phyloP scores from a whole-genome alignment of 2,113 vertebrate species.

The Hiodon tergisus region DNA sequence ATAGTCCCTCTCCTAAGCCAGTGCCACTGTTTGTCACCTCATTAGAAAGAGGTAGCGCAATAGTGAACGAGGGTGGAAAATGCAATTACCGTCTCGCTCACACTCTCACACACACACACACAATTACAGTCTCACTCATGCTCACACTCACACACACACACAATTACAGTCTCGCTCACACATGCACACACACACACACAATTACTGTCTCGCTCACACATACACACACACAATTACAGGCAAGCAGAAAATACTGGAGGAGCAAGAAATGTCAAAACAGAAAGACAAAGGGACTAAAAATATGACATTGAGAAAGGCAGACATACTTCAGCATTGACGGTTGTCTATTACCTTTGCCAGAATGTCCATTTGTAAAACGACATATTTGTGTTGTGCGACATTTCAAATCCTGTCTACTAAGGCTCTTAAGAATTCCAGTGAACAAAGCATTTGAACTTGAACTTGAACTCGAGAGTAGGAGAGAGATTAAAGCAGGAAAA shows the following conservation, averaged over 20 bases:
- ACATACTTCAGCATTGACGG: neutral
- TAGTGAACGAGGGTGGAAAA: no score
- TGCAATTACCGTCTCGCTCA: neutral
- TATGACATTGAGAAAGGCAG: neutral
- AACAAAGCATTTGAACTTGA: neutral
- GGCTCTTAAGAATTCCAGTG: neutral
- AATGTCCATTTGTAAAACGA: neutral
- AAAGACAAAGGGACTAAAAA: neutral
- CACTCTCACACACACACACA: no score
- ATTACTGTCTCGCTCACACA: no score
- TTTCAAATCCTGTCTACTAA: neutral
- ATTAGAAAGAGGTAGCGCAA: neutral
- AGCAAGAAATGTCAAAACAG: neutral
- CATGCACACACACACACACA: no score
- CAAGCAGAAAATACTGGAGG: no score
- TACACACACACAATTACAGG: no score
- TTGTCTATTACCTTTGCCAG: neutral
- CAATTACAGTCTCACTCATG: no score
- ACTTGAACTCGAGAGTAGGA: conserved; percentile 2
- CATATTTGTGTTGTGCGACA: neutral
- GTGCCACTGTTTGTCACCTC: neutral
- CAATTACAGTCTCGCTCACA: no score
- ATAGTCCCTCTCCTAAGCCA: neutral
- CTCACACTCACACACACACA: no score
- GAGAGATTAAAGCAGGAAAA: conserved; percentile 19